phyloP scores from a whole-genome alignment of 2,113 vertebrate species.

The Bettongia penicillata region DNA sequence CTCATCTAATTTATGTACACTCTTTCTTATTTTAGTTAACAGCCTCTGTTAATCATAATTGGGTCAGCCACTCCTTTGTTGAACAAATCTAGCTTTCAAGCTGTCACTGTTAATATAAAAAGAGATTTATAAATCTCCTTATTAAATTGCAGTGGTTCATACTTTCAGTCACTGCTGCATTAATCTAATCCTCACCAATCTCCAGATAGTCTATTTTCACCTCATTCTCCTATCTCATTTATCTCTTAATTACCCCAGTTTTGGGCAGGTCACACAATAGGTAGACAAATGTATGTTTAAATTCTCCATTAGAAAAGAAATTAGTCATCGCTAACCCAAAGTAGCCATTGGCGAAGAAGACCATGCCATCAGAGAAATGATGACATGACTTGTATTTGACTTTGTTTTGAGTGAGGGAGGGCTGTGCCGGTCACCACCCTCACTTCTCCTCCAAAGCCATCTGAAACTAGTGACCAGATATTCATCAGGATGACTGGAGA shows the following conservation, averaged over 20 bases:
- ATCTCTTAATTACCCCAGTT: constrained; percentile 67
- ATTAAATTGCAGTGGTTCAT: constrained; percentile 66
- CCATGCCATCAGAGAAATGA: no score
- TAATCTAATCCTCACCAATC: constrained; percentile 62
- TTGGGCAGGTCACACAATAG: constrained; percentile 47
- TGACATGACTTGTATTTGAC: no score
- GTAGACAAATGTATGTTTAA: constrained; percentile 4
- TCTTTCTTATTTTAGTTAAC: constrained; percentile 54
- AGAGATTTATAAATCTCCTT: constrained; percentile 58
- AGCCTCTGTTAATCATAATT: constrained; percentile 62
- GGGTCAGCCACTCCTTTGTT: constrained; percentile 61
- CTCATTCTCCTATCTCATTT: constrained; percentile 44
- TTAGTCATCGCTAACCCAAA: neutral
- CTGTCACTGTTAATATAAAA: constrained; percentile 61
- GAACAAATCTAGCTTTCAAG: constrained; percentile 65
- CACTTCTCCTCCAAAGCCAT: no score
- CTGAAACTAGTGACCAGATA: no score
- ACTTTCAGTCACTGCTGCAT: constrained; percentile 49
- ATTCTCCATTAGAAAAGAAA: neutral
- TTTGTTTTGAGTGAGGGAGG: no score
- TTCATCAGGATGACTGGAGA: no score
- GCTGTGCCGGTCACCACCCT: no score
- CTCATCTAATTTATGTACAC: constrained; percentile 22
- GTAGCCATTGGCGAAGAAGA: neutral
- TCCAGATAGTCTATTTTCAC: constrained; percentile 63